Conservation (phyloP, 2,888 invertebrate genomes). For the Agrochola circellaris region DNA sequence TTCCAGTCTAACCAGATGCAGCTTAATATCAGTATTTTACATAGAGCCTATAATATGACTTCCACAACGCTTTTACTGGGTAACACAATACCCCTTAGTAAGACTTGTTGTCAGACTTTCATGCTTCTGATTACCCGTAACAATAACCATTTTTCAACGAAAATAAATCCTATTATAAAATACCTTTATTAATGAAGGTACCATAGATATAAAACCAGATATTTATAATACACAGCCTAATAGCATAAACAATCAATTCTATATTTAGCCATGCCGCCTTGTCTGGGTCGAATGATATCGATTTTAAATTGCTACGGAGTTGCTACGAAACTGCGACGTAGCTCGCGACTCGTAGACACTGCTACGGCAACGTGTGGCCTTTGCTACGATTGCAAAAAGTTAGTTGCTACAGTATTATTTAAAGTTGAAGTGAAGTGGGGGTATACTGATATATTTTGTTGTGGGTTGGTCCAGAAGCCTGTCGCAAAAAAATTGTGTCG, state of each 20-base stretch:
- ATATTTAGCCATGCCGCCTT: conserved; percentile 61
- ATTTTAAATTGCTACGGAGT: conserved; percentile 62
- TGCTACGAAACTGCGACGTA: conserved; percentile 66
- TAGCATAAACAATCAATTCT: conserved; percentile 61
- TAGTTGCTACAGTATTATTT: not conserved
- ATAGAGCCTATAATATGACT: too few species aligned
- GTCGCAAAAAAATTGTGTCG: too few species aligned
- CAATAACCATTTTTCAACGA: not conserved
- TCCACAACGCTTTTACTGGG: too few species aligned
- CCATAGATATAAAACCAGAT: conserved; percentile 41
- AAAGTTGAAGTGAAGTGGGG: too few species aligned
- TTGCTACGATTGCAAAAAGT: conserved; percentile 46
- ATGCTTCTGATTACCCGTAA: not conserved
- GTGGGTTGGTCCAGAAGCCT: too few species aligned
- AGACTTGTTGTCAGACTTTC: not conserved
- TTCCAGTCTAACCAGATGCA: too few species aligned
- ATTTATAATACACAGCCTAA: conserved; percentile 48
- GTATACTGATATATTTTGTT: too few species aligned
- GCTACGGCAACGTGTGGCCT: conserved; percentile 57
- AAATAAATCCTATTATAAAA: conserved; percentile 8
- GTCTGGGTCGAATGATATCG: conserved; percentile 61
- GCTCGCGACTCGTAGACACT: conserved; percentile 55
- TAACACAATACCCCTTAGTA: not conserved
- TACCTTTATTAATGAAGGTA: not conserved
- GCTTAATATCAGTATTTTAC: too few species aligned